Evolutionary conservation across 2,888 invertebrate genomes (phyloP), one percentile per base, ranked within the genome.

Genomic region (Polydrusus pterygomalis): DNA sequence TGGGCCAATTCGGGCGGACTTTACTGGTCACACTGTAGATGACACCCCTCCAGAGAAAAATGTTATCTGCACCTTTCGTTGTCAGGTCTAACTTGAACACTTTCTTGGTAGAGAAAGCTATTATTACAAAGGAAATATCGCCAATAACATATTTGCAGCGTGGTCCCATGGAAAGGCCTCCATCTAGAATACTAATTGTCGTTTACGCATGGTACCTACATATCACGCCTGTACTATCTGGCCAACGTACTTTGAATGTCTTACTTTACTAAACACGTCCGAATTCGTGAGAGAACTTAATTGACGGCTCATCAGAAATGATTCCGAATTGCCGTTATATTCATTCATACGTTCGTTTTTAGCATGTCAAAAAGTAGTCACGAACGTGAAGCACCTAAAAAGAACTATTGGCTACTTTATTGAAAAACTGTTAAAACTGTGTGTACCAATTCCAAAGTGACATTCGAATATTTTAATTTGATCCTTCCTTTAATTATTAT

Each of bases 141-240:
- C 65, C 70, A 74, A 73, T 77, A 70, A 75, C 77, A 79, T 81
- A 83, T 83, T 84, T 84, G 84, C 85, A 84, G 83, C 83, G 81
- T 81, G 83, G 84, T 83, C 82, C 81, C 84, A 70, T 70, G 75
- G 51, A 45, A 17, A 54, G 9, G 63, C 49, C 17, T 70, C 47
- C 20, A 64, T 70, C 49, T 70, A 69, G 77, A 77, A 77, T 77
- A 77, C 73, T 77, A 77, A 75, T 75, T 54, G 71, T 30, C 25
- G 58, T 77, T 78, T 75, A 78, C 75, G 80, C 80, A 82, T 82
- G 79, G 80, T 80, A 82, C 81, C 81, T 79, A 77, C 75, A 80
- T 77, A 77, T 77, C 72, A 76, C 79, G 75, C 72, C 73, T 76
- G 78, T 78, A 80, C 80, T 79, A 80, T 79, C 80, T 81, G 80